These are phyloP conservation scores for Petrolisthes cinctipes DNA, from an alignment of 2,888 invertebrate genomes.

Conservation along the genomic window DNA sequence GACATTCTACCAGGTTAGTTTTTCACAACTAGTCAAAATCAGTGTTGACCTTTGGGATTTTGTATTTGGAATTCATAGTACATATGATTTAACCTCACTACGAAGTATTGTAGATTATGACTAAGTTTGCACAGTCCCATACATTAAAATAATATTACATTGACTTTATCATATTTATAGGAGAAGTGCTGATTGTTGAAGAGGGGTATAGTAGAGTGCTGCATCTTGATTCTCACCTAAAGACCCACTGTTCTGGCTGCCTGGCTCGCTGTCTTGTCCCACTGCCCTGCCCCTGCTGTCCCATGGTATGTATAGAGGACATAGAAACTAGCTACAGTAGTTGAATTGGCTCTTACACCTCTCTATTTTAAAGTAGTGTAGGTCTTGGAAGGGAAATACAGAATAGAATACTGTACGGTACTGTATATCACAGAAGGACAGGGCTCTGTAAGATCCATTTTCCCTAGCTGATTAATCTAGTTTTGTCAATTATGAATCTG, in stretches of 20 bases:
- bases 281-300: conserved; percentile 43
- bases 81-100: neutral
- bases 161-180: conserved; percentile 4
- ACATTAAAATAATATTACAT: neutral
- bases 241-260: conserved; percentile 48
- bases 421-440: too few species aligned
- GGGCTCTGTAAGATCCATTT: too few species aligned
- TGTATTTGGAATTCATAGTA: neutral
- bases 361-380: too few species aligned
- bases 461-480: too few species aligned
- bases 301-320: conserved; percentile 23
- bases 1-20: conserved; percentile 48
- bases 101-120: neutral
- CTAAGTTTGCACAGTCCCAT: neutral
- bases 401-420: too few species aligned
- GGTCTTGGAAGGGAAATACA: too few species aligned
- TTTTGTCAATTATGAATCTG: too few species aligned
- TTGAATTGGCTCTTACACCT: too few species aligned
- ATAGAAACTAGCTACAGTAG: too few species aligned
- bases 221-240: conserved; percentile 37
- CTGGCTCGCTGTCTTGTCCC: conserved; percentile 41
- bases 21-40: neutral
- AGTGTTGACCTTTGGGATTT: neutral
- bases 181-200: conserved; percentile 49
- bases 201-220: conserved; percentile 45